Evolutionary conservation across 2,113 vertebrate species (phyloP).

Genomic region (Corapipo altera): DNA sequence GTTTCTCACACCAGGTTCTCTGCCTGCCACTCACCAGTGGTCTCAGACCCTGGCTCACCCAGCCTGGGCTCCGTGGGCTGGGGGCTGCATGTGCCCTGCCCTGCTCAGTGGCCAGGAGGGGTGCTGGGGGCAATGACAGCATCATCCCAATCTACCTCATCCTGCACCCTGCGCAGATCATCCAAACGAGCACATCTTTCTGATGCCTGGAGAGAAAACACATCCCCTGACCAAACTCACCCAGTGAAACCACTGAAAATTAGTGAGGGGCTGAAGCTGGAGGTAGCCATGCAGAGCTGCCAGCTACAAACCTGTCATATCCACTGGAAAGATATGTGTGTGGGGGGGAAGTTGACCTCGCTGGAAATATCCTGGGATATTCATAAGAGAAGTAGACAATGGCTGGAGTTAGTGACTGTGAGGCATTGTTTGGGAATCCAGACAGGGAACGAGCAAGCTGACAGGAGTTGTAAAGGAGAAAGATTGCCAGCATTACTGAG

Average conservation of each 20-base stretch:
- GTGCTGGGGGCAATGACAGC: background rate
- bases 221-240: background rate
- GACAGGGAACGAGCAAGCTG: background rate
- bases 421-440: background rate
- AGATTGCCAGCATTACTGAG: background rate
- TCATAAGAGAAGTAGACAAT: background rate
- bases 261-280: background rate
- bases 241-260: background rate
- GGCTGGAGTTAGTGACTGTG: background rate
- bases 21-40: background rate
- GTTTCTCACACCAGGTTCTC: background rate
- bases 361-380: background rate
- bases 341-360: no score
- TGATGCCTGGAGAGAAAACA: background rate
- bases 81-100: background rate
- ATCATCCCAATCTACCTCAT: background rate
- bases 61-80: background rate
- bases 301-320: background rate
- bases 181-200: background rate
- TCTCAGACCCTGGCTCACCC: background rate
- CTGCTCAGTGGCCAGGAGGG: background rate
- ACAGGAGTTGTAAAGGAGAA: background rate
- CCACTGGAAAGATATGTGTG: background rate
- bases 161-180: background rate
- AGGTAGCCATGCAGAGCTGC: background rate